These are phyloP conservation scores for Syngnathus scovelli DNA, from an alignment of 2,113 vertebrate genomes.

Conservation along the genomic window DNA sequence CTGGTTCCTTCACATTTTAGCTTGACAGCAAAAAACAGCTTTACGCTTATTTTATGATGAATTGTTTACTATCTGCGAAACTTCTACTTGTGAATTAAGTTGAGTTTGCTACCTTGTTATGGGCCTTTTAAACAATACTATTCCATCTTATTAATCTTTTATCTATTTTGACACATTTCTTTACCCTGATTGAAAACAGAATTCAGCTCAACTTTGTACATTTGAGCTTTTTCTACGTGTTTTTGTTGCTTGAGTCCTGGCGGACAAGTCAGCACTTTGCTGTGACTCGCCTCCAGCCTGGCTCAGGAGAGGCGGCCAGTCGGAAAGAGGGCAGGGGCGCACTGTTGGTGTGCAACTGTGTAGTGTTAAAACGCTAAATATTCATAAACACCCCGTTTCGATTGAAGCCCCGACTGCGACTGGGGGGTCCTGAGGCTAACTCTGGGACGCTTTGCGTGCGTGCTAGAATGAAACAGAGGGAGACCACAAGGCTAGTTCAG, in stretches of 20 bases:
- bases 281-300: conserved; percentile 38
- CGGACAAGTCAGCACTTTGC: conserved; percentile 44
- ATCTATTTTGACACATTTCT: neutral
- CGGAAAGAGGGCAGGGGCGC: neutral
- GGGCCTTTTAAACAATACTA: too few relatives aligned
- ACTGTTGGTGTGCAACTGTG: conserved; percentile 41
- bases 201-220: conserved; percentile 1
- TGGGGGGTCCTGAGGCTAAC: conserved; percentile 35
- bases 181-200: conserved; percentile 1
- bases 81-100: too few relatives aligned
- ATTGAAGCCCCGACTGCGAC: conserved; percentile 50
- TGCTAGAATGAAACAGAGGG: conserved; percentile 3
- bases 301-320: conserved; percentile 7
- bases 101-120: too few relatives aligned
- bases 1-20: too few relatives aligned
- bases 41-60: too few relatives aligned
- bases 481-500: conserved; percentile 18
- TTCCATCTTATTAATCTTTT: too few relatives aligned
- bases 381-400: conserved; percentile 60
- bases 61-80: too few relatives aligned
- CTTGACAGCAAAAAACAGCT: too few relatives aligned
- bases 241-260: conserved; percentile 23
- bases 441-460: conserved; percentile 19
- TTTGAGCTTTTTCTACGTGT: conserved; percentile 1
- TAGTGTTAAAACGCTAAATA: conserved; percentile 62